phyloP scores from a whole-genome alignment of 2,113 vertebrate genomes.

The Turnix velox region DNA sequence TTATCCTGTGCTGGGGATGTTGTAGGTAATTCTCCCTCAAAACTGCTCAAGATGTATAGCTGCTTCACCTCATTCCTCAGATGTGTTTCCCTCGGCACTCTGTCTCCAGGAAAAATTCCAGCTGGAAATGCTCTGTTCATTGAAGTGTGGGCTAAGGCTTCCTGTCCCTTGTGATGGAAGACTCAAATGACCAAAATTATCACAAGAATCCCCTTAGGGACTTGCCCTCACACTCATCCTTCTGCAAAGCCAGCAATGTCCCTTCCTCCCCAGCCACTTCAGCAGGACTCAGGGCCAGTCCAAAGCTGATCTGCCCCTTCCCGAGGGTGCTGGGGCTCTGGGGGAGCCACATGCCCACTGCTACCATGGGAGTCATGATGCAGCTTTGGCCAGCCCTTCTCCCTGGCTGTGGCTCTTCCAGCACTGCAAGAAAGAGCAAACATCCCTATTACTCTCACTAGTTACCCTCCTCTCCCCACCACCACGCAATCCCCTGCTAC shows the following conservation, averaged over 20 bases:
- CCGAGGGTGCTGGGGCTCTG: not conserved
- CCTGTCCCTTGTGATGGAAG: not conserved
- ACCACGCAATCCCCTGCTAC: not conserved
- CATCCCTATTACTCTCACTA: not conserved
- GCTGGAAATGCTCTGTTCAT: not conserved
- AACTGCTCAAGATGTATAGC: not conserved
- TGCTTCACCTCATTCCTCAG: not conserved
- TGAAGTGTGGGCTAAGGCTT: not conserved
- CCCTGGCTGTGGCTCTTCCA: not conserved
- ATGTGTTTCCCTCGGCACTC: not conserved
- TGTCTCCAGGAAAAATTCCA: not conserved
- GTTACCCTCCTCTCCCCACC: not conserved
- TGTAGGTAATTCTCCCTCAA: not conserved
- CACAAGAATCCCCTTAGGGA: not conserved
- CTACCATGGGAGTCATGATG: not conserved
- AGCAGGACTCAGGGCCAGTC: not conserved
- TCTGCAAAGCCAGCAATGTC: not conserved
- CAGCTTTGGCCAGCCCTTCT: not conserved
- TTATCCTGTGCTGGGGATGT: not conserved
- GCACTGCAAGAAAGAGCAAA: not conserved
- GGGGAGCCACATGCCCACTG: not conserved
- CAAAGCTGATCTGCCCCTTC: not conserved
- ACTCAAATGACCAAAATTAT: not conserved
- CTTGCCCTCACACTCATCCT: not conserved
- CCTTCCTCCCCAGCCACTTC: not conserved